Evolutionary conservation across 2,113 vertebrate species (phyloP), one percentile per base, ranked within the genome.

Genomic region (Anser cygnoides): DNA sequence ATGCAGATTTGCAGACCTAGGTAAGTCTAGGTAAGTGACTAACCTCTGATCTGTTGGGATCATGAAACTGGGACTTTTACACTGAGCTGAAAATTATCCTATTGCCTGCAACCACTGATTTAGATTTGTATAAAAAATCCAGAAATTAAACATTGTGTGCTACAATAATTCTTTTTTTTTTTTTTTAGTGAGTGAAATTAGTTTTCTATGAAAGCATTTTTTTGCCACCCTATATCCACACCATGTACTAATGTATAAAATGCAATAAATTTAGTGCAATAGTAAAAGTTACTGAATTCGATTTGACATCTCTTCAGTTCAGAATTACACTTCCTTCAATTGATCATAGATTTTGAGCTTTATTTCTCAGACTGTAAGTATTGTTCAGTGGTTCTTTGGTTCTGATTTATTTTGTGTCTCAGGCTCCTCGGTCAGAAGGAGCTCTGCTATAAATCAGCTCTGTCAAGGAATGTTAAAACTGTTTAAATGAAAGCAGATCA

Each of bases 401-500:
- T 92, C 75, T 26, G n/a, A 59, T 85, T 92, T 31, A 13, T 82
- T 80, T 95, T 28, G 6, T 44, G 55, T 93, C 43, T 81, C 19
- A 33, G 54, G 29, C 68, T 91, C 11, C 16, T 65, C 77, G 59
- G 58, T 89, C 68, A 89, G 65, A 87, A 92, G 20, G 19, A 87
- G 17, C 55, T 81, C 50, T 78, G 23, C 46, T 76, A 46, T 43
- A 52, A 57, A 54, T 87, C 44, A 74, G 6, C 49, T 90, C 46
- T 29, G 5, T 91, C 41, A 77, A 46, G 44, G 33, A 81, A 44
- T 57, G 7, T n/a, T 89, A 59, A 73, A n/a, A 55, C 74, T 79
- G 33, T 82, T 77, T 67, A 78, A 79, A 71, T 66, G 50, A 90
- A 94, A 87, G 55, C 29, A 74, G 37, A 91, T 93, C 81, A 74